Percentiles rank a stretch among this genome's conserved stretches.
phyloP scores from a whole-genome alignment of 2,113 vertebrate genomes.

The Melanocharis versteri region DNA sequence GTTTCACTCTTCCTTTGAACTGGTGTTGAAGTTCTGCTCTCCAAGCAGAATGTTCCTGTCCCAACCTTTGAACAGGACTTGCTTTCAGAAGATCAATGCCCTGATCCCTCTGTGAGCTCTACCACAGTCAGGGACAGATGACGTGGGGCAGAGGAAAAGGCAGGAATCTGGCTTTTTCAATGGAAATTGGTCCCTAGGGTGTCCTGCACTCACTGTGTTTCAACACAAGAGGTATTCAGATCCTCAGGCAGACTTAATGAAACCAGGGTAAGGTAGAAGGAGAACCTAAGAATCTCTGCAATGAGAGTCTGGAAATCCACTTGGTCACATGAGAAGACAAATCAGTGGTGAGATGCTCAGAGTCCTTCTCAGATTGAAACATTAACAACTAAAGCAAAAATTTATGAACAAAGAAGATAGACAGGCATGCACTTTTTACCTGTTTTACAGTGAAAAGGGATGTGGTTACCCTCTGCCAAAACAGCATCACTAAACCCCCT shows the following conservation, averaged over 20 bases:
- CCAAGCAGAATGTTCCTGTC: fast-evolving
- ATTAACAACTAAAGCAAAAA: not conserved
- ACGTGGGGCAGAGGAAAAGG: not conserved
- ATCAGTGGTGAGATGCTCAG: not conserved
- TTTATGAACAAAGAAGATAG: not conserved
- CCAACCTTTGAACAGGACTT: not conserved
- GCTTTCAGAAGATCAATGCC: not conserved
- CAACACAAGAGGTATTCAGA: not conserved
- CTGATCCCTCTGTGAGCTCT: not conserved
- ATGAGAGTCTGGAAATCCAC: not conserved
- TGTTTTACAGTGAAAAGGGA: not conserved
- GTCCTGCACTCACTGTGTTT: fast-evolving
- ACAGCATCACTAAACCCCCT: not conserved
- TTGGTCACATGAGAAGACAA: not conserved
- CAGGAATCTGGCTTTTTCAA: not conserved
- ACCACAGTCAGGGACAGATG: not conserved
- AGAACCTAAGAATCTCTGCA: not conserved
- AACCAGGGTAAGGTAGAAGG: not conserved
- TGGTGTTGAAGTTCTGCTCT: not conserved
- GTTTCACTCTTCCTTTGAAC: not conserved
- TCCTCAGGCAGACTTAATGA: not conserved
- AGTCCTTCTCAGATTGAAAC: not conserved
- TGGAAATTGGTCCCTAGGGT: not conserved
- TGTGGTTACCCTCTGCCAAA: not conserved
- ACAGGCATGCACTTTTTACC: not conserved